Base-by-base conservation (phyloP, 1,140 invertebrate genomes). In the Sinonovacula constricta region DNA sequence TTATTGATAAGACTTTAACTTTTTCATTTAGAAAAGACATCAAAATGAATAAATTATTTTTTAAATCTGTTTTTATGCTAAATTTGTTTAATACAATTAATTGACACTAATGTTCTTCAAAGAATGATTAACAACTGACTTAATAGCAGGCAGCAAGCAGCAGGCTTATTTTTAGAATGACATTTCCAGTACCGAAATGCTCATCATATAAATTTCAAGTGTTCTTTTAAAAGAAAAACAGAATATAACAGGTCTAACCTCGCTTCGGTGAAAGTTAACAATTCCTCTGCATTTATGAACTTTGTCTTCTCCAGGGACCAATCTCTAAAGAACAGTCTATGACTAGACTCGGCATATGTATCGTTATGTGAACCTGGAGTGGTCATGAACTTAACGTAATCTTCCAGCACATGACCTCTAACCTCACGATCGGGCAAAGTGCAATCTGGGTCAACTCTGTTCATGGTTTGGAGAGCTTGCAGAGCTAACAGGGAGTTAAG, bases 361-460 rank as follows among this genome's bases (percentile, higher is more conserved):
- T 88, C 87, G 66, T 86, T 85, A 60, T 88, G 87, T 7, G 83
- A 70, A 1, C 81, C 79, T 2, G 87, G 87, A 14, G 87, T 87
- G n/a, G 87, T 88, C 87, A 88, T 87, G 74, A 88, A 87, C 45
- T 79, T 79, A 2, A 88, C 87, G 76, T 89, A 89, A 15, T 84
- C 84, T 59, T 85, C 86, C 59, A 88, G 59, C 18, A 88, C 85
- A 31, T 45, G 34, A 1, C 77, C 83, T 45, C 83, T 66, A 3
- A 88, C 72, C 0, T 86, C 83, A 4, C 82, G 45, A 24, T 82
- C 80, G 12, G 81, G 39, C 51, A 81, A 75, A 0, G 54, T 59
- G 2, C 65, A 30, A 2, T 84, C 53, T n/a, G 81, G 84, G 66
- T 89, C 88, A 45, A 82, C 72, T 36, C 31, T 62, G 24, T 77